Evolutionary conservation across 2,113 vertebrate genomes (phyloP), one percentile per base, ranked within the genome.

Genomic region (Aspiorhynchus laticeps): DNA sequence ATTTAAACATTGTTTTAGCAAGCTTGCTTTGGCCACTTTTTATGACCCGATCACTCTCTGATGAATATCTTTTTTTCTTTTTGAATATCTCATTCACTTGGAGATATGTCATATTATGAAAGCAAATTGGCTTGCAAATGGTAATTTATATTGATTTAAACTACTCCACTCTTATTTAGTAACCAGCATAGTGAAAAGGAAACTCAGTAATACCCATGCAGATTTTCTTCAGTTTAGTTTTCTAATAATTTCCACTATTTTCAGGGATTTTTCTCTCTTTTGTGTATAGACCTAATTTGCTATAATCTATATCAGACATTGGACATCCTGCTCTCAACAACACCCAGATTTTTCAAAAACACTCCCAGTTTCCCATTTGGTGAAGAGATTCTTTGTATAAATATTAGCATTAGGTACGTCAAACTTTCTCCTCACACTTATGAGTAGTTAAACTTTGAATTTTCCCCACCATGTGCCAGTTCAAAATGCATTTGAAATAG

Each of bases 391-490:
- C 28, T 78, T 33, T 78, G 43, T 24, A 51, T 53, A 53, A 78
- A 78, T 78, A 78, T 78, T 78, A 78, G 26, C 46, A 11, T 78
- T 78, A 78, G 48, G 43, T 53, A 33, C 26, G 15, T 53, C 24
- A 53, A 53, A 53, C 76, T 21, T 78, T 78, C 76, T 53, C 76
- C 76, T 53, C 26, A 24, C 28, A 51, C 48, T 78, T 21, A 21
- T 10, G 26, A 51, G 2, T 21, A 78, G 26, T 31, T 53, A 33
- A 78, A 78, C 46, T 78, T 2, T 2, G 7, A 78, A 78, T 53
- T 78, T 78, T 78, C 28, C 76, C 76, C 46, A 53, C 28, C 76
- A 11, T 53, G 28, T 53, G 46, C 76, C 76, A 78, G 76, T 21
- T 78, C 76, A 53, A 78, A 78, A 33, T 4, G n/a, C 26, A 26